Conservation (phyloP, 2,797 vertebrate genomes). For the Schizopygopsis pylzovi region DNA sequence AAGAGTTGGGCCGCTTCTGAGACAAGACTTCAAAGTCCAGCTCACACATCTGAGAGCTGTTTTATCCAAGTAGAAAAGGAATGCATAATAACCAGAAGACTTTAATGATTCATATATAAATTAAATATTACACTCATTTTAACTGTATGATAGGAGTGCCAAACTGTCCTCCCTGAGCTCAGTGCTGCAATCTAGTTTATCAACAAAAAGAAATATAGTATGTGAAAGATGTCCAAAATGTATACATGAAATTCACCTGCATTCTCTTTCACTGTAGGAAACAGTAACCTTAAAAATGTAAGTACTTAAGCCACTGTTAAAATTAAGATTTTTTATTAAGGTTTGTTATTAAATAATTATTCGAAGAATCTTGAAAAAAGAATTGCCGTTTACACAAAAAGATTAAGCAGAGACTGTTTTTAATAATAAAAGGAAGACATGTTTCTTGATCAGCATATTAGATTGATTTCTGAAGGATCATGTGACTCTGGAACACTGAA, state of each 20-base stretch:
- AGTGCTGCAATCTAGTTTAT: slow-evolving; percentile 35
- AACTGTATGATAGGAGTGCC: slow-evolving; percentile 73
- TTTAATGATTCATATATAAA: slow-evolving; percentile 87
- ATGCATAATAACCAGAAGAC: slow-evolving; percentile 89
- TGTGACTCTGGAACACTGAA: neutral
- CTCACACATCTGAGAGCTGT: slow-evolving; percentile 92
- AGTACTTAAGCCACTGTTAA: neutral
- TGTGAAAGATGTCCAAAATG: neutral
- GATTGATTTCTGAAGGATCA: neutral
- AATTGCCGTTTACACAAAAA: too few relatives aligned
- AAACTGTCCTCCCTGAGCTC: slow-evolving; percentile 51
- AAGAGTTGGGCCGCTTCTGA: slow-evolving; percentile 84
- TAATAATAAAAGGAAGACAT: too few relatives aligned
- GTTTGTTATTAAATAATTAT: neutral
- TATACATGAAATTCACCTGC: neutral
- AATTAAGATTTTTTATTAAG: too few relatives aligned
- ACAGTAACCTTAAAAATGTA: neutral
- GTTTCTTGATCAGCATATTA: too few relatives aligned
- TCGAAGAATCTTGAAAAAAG: too few relatives aligned
- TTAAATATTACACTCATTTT: slow-evolving; percentile 84
- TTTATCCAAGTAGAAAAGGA: slow-evolving; percentile 98
- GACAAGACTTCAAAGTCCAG: slow-evolving; percentile 93
- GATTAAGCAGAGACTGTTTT: too few relatives aligned
- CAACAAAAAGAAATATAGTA: slow-evolving; percentile 40
- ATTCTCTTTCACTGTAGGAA: neutral